These are phyloP conservation scores for Acanthisitta chloris DNA, from an alignment of 2,113 vertebrate species.

Conservation along the genomic window DNA sequence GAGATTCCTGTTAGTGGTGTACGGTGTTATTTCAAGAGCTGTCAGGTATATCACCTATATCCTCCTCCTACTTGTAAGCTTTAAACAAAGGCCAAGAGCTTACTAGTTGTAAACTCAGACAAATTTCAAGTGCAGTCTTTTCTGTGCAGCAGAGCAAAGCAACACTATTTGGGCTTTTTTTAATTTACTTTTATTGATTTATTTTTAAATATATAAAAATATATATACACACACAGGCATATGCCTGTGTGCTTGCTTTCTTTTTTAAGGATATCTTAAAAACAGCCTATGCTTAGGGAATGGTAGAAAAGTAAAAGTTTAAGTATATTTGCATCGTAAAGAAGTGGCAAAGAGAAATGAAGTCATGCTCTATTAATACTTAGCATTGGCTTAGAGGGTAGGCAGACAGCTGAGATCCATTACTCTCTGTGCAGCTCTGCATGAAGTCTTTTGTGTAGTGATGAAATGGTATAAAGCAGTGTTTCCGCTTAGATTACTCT, in stretches of 20 bases:
- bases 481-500: not conserved
- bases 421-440: not conserved
- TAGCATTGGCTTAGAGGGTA: not conserved
- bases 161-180: not conserved
- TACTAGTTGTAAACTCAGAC: not conserved
- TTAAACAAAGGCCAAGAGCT: not conserved
- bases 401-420: not conserved
- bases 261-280: not conserved
- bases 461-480: not conserved
- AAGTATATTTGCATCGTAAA: not conserved
- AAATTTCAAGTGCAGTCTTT: not conserved
- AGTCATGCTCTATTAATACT: not conserved
- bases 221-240: accelerated
- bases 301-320: not conserved
- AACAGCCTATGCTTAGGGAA: not conserved
- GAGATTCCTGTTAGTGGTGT: not conserved
- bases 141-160: not conserved
- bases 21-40: not conserved
- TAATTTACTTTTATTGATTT: not conserved
- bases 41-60: not conserved
- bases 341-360: not conserved
- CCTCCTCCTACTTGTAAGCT: not conserved
- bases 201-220: not conserved
- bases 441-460: not conserved
- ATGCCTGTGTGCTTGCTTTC: not conserved